Evolutionary conservation across 64 coral and sea anemone genomes (phyloP).

Genomic region (Anthopleura sola): DNA sequence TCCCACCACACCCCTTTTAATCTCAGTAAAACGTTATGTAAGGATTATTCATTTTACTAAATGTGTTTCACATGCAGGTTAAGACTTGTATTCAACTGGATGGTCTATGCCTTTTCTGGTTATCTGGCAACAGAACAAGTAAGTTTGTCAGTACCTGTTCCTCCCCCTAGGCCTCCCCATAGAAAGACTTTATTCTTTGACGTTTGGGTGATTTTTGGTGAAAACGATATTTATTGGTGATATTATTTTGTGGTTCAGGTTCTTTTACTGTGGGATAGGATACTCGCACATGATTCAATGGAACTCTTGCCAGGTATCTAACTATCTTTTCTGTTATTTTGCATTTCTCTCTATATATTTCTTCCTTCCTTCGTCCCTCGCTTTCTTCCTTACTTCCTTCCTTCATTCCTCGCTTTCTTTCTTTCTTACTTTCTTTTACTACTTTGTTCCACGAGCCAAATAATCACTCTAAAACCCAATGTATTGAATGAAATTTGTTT

Average conservation of each 20-base stretch:
- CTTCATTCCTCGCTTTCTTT: too few species aligned
- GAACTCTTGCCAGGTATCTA: conserved; percentile 83
- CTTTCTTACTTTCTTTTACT: too few species aligned
- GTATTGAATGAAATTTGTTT: not conserved
- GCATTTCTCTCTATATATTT: not conserved
- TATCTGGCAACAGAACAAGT: conserved; percentile 89
- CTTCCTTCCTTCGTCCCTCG: not conserved
- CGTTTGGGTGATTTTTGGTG: too few species aligned
- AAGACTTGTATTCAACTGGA: conserved; percentile 78
- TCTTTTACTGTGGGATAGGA: conserved; percentile 86
- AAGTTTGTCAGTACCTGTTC: not conserved
- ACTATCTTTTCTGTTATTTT: not conserved
- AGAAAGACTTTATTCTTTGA: too few species aligned
- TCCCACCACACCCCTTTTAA: not conserved
- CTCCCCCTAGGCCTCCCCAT: too few species aligned
- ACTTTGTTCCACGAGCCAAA: too few species aligned
- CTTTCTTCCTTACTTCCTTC: too few species aligned
- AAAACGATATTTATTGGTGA: too few species aligned
- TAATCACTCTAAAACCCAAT: too few species aligned
- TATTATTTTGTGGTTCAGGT: conserved; percentile 41
- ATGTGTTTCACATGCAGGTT: conserved; percentile 41
- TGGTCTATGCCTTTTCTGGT: conserved; percentile 82
- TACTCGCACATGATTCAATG: conserved; percentile 81
- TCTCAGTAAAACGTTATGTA: not conserved
- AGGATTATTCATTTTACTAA: not conserved